Conservation (phyloP, 2,113 vertebrate genomes). For the Diglossa brunneiventris region DNA sequence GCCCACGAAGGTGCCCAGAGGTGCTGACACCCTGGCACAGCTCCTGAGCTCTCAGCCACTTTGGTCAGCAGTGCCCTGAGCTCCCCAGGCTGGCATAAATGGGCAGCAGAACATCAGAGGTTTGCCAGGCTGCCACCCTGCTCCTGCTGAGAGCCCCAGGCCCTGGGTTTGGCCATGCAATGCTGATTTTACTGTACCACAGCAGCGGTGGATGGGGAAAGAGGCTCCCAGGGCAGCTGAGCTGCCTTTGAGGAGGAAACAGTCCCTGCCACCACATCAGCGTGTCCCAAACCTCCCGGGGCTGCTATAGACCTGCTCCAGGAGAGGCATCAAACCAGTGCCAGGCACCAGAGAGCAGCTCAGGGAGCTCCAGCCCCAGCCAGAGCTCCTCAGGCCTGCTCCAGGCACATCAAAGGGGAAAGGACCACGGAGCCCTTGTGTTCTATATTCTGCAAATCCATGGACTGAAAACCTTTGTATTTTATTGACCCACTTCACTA, state of each 20-base stretch:
- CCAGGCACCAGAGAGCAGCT: neutral
- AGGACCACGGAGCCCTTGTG: accelerated
- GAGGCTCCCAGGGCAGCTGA: neutral
- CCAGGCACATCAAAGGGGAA: neutral
- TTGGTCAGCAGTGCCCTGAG: neutral
- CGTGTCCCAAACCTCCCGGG: neutral
- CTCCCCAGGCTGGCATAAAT: accelerated
- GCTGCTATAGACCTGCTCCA: neutral
- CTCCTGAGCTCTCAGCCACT: neutral
- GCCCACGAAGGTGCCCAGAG: neutral
- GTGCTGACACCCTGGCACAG: neutral
- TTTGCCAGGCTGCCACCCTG: neutral
- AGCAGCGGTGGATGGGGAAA: neutral
- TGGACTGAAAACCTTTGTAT: neutral
- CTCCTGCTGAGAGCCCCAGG: neutral
- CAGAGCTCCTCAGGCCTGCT: neutral
- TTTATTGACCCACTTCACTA: conserved; percentile 1
- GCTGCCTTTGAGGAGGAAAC: neutral
- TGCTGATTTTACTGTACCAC: accelerated
- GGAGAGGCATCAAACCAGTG: neutral
- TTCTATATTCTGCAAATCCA: neutral
- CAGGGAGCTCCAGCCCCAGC: neutral
- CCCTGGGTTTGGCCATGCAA: neutral
- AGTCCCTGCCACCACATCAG: accelerated
- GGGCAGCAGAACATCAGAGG: neutral